Base-by-base conservation (phyloP, 2,888 invertebrate species). In the Pterobdella sp. region DNA sequence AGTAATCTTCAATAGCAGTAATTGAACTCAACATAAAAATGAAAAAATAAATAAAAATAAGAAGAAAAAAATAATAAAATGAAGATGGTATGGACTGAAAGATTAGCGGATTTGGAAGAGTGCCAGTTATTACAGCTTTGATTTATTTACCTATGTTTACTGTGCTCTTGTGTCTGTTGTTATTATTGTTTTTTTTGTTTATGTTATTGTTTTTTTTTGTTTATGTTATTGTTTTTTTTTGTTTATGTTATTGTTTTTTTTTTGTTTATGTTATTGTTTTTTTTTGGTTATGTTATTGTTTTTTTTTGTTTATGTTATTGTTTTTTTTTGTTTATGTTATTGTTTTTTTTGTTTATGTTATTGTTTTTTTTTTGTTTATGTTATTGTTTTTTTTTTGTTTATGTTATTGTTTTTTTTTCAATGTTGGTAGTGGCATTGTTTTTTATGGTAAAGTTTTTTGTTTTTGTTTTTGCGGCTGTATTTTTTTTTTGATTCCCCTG, bases 101-200 rank as follows among this genome's bases (percentile, higher is more conserved):
- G 37, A 31, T 36, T 34, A 67, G 66, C 1, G 31, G 35, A 66
- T 32, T 36, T 67, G 36, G n/a, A 34, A 18, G 35, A n/a, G 34
- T 67, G 14, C 26, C 18, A 18, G 49, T 42, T 42, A n/a, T 67
- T 36, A n/a, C n/a, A 67, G 66, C 66, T 34, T 67, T 32, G 34
- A 2, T 36, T 4, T 67, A 36, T 67, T 67, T 34, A 67, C n/a
- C n/a, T 67, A 36, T 32, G 0, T 42, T 42, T 42, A 7, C 22
- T 42, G 49, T 42, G 22, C 7, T 14, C 35, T 14, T 67, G 67
- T 34, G 32, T 66, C n/a, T 67, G 7, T 67, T 63, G 26, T 63
- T n/a, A n/a, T n/a, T n/a, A n/a, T n/a, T n/a, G n/a, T 14, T 26
- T 35, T 67, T 31, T 0, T 35, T 14, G 26, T 34, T 67, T 32